A percentile compares a stretch with the other conserved stretches of the same genome.
These are phyloP conservation scores for Rhopalosiphum padi DNA, from an alignment of 1,140 invertebrate genomes.

Conservation along the genomic window DNA sequence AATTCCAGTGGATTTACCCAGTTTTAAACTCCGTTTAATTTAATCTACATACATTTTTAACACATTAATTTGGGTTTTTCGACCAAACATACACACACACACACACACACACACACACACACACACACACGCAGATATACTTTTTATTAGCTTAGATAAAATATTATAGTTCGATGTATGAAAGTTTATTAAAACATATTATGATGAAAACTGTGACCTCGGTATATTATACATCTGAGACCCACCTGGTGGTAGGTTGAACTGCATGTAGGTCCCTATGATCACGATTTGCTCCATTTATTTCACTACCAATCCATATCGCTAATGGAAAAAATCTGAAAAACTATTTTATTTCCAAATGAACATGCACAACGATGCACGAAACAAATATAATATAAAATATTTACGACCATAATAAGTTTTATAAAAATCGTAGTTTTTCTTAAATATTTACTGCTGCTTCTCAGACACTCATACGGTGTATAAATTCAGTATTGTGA, in stretches of 20 bases:
- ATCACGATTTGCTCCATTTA: no score
- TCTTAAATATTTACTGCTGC: background rate
- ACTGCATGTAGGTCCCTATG: no score
- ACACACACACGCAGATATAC: no score
- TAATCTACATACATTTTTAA: no score
- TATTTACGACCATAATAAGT: background rate
- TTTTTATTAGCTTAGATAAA: no score
- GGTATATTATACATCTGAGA: background rate
- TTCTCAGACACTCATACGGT: background rate
- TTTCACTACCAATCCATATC: background rate
- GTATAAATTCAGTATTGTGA: background rate
- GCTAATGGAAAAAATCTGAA: background rate
- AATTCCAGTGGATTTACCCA: no score
- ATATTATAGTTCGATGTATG: no score
- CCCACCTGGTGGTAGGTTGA: background rate
- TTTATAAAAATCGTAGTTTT: background rate
- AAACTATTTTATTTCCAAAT: background rate
- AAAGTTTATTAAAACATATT: background rate
- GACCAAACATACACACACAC: no score
- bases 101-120: no score
- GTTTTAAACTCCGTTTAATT: no score
- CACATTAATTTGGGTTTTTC: no score
- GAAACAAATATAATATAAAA: background rate
- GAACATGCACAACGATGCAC: background rate
- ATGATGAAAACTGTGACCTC: background rate